Evolutionary conservation across 2,113 vertebrate genomes (phyloP).

Genomic region (Ovibos moschatus): DNA sequence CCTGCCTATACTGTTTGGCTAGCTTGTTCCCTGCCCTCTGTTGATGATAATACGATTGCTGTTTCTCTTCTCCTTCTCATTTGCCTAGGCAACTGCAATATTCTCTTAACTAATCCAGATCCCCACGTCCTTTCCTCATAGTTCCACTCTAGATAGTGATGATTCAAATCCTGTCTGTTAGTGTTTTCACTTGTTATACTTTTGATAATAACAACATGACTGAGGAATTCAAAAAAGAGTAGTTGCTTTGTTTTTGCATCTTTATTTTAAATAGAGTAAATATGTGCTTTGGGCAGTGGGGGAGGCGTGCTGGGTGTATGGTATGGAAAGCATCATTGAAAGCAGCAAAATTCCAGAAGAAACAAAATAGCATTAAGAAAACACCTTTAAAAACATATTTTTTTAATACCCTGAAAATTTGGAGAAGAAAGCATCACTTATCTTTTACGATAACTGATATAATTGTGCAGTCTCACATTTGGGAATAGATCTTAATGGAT

Average conservation of each 20-base stretch:
- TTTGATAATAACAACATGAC: not conserved
- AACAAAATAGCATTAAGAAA: not conserved
- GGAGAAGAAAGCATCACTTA: slow-evolving; percentile 35
- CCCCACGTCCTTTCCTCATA: not conserved
- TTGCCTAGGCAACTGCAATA: not conserved
- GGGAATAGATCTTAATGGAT: slow-evolving; percentile 35
- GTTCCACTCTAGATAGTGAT: not conserved
- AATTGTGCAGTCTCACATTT: slow-evolving; percentile 28
- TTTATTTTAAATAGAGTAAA: not conserved
- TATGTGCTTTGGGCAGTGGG: not conserved
- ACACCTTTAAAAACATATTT: slow-evolving; percentile 44
- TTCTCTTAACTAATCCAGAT: not conserved
- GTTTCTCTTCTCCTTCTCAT: not conserved
- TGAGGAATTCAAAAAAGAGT: not conserved
- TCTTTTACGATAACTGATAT: slow-evolving; percentile 43
- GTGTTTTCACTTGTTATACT: not conserved
- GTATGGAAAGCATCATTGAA: not conserved
- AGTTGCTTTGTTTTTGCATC: not conserved
- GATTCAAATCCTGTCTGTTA: not conserved
- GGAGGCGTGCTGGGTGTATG: no score
- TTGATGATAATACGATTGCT: not conserved
- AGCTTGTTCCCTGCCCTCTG: not conserved
- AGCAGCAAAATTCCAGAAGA: not conserved
- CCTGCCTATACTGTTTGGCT: not conserved
- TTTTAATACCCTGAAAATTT: not conserved